Conservation (phyloP, 2,888 invertebrate species). For the Macrostomum cliftonense region DNA sequence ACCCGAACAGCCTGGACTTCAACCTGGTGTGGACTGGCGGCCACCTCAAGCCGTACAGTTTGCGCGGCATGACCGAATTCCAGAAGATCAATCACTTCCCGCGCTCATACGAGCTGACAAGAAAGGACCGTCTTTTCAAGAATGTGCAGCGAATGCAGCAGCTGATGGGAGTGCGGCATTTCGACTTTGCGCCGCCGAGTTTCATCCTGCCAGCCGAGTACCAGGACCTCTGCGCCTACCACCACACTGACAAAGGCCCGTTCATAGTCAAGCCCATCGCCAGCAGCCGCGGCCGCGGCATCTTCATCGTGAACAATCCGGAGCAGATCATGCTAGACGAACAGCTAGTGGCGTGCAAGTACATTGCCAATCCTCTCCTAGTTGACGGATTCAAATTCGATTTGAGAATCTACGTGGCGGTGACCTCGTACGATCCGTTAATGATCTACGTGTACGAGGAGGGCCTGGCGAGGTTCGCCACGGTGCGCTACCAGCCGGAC, state of each 20-base stretch:
- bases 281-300: slow-evolving; percentile 72
- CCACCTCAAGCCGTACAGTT: slow-evolving; percentile 55
- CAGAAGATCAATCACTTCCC: slow-evolving; percentile 87
- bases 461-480: slow-evolving; percentile 67
- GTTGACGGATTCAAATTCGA: slow-evolving; percentile 67
- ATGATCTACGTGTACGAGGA: slow-evolving; percentile 85
- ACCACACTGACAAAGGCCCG: slow-evolving; percentile 58
- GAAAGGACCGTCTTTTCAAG: slow-evolving; percentile 72
- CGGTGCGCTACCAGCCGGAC: slow-evolving; percentile 59
- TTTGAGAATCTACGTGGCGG: slow-evolving; percentile 73
- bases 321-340: slow-evolving; percentile 48
- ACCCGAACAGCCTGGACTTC: slow-evolving; percentile 54
- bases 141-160: slow-evolving; percentile 38
- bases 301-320: slow-evolving; percentile 38
- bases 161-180: slow-evolving; percentile 54
- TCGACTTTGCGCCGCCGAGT: slow-evolving; percentile 82
- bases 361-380: slow-evolving; percentile 31
- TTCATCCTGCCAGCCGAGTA: slow-evolving; percentile 81
- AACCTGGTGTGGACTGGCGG: slow-evolving; percentile 78
- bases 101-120: slow-evolving; percentile 67
- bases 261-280: slow-evolving; percentile 80
- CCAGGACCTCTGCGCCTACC: slow-evolving; percentile 43
- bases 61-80: slow-evolving; percentile 57
- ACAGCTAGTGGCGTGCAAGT: slow-evolving; percentile 66
- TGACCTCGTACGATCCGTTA: slow-evolving; percentile 84